phyloP scores from a whole-genome alignment of 2,797 vertebrate species.

The Leptodactylus fallax region DNA sequence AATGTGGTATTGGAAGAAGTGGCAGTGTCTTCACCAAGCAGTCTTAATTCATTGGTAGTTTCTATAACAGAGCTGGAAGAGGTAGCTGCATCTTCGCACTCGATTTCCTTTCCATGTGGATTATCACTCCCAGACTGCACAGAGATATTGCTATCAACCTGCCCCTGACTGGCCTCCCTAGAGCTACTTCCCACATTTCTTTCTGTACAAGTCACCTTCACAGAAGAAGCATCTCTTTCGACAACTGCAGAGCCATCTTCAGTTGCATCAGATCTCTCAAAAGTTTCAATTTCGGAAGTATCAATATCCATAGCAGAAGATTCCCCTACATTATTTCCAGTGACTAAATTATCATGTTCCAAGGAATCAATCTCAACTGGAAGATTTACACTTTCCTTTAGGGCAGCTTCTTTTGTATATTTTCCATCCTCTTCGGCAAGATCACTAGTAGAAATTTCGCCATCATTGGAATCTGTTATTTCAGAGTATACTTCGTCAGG shows the following conservation, averaged over 20 bases:
- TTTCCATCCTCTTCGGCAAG: neutral
- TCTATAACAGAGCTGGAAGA: conserved; percentile 48
- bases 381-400: conserved; percentile 40
- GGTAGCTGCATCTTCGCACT: conserved; percentile 41
- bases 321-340: conserved; percentile 35
- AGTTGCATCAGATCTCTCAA: neutral
- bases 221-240: neutral
- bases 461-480: conserved; percentile 45
- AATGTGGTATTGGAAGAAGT: conserved; percentile 38
- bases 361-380: neutral
- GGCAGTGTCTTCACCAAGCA: conserved; percentile 37
- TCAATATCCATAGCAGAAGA: conserved; percentile 62
- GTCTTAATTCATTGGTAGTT: neutral
- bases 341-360: conserved; percentile 50
- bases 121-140: neutral
- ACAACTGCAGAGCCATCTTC: neutral
- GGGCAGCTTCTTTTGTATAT: neutral
- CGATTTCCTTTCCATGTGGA: neutral
- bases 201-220: conserved; percentile 56
- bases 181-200: conserved; percentile 65
- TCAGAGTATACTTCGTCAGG: conserved; percentile 22
- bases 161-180: conserved; percentile 69
- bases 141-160: conserved; percentile 45
- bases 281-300: neutral
- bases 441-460: conserved; percentile 49